Conservation (phyloP, 2,797 vertebrate genomes). For the Manis pentadactyla region DNA sequence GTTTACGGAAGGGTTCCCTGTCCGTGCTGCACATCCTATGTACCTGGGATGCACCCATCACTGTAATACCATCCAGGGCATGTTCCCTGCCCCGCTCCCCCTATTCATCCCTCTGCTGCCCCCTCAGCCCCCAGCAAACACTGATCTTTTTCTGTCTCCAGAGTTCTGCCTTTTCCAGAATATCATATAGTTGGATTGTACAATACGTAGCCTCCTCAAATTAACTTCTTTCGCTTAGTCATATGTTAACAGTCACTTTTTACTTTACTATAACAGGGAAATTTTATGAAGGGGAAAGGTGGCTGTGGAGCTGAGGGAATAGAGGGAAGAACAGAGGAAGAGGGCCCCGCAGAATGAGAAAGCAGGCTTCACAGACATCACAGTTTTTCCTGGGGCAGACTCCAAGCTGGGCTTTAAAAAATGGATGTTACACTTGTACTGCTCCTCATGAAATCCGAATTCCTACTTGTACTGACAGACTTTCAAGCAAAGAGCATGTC, state of each 20-base stretch:
- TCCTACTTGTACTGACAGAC: slow-evolving; percentile 35
- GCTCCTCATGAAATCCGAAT: slow-evolving; percentile 46
- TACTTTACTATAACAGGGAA: not conserved
- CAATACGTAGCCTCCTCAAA: not conserved
- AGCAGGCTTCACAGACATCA: not conserved
- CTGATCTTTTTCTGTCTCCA: not conserved
- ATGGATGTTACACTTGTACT: not conserved
- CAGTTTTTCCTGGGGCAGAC: not conserved
- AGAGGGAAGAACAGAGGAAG: not conserved
- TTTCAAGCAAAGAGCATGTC: slow-evolving; percentile 36
- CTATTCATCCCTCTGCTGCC: not conserved
- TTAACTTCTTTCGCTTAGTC: not conserved
- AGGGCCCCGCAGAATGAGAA: not conserved
- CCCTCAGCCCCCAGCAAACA: not conserved
- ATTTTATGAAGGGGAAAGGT: not conserved
- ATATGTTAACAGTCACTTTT: not conserved
- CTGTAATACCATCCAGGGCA: not conserved
- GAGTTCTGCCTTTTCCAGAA: not conserved
- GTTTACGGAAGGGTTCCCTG: not conserved
- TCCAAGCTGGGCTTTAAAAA: slow-evolving; percentile 36
- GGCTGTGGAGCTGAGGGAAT: not conserved
- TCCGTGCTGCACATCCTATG: not conserved
- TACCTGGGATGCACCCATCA: not conserved
- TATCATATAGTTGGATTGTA: not conserved
- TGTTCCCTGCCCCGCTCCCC: not conserved